Percentiles rank a stretch among this genome's conserved stretches.
These are phyloP conservation scores for Setophaga kirtlandii DNA, from an alignment of 2,113 vertebrate species.

Conservation along the genomic window DNA sequence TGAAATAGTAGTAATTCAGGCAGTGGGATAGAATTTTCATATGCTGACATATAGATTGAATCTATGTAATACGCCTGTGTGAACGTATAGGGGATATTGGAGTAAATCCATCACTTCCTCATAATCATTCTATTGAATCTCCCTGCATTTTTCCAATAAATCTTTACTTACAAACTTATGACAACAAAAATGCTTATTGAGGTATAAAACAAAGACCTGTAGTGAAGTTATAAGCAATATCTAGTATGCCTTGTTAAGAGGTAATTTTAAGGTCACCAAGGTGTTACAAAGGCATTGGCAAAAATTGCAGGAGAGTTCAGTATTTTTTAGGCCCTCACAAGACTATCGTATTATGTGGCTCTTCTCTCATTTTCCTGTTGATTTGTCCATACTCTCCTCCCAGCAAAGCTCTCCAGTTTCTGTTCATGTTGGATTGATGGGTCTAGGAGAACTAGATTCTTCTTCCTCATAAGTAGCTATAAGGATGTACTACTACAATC, in stretches of 20 bases:
- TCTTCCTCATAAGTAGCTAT: neutral
- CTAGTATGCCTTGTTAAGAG: neutral
- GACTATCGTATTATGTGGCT: rapidly evolving
- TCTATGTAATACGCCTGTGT: neutral
- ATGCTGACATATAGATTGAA: neutral
- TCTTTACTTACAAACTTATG: neutral
- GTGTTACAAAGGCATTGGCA: neutral
- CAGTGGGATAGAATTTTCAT: neutral
- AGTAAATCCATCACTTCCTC: neutral
- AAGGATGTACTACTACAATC: neutral
- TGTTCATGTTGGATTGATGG: neutral
- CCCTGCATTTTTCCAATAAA: neutral
- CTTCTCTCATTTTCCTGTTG: neutral
- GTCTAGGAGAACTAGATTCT: neutral
- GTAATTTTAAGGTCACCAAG: neutral
- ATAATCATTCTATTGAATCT: neutral
- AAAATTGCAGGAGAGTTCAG: neutral
- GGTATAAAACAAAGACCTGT: neutral
- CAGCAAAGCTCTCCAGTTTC: neutral
- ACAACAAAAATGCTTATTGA: neutral
- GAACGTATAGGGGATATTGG: neutral
- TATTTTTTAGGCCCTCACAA: neutral
- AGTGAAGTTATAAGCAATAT: neutral
- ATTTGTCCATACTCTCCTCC: neutral
- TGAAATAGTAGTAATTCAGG: neutral